Percentiles rank a stretch among this genome's conserved stretches.
Evolutionary conservation across 30 jellyfish, hydroid and myxozoan genomes (phyloP).

Genomic region (Catostylus mosaicus): DNA sequence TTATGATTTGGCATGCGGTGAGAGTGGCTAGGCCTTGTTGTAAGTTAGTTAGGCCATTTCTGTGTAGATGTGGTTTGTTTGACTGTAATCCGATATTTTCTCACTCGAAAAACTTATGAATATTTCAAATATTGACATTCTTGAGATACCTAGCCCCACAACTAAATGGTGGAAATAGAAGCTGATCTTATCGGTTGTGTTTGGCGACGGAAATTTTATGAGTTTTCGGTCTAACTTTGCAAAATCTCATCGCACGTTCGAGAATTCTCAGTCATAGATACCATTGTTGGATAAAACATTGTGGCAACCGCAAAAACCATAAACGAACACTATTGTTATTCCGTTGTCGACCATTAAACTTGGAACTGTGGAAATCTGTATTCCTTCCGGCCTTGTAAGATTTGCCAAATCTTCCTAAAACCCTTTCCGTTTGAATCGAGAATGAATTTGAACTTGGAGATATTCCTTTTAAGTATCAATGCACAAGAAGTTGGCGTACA

Average conservation of each 20-base stretch:
- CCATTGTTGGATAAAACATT: not conserved
- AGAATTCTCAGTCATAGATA: not conserved
- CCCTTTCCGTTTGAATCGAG: not conserved
- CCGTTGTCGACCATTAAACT: not conserved
- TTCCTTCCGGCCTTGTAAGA: not conserved
- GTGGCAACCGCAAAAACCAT: not conserved
- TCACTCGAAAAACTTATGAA: not conserved
- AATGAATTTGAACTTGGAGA: not conserved
- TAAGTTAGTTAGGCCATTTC: not conserved
- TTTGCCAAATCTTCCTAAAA: not conserved
- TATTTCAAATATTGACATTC: not conserved
- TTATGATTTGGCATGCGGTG: too few relatives aligned
- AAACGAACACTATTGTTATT: not conserved
- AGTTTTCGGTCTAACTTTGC: not conserved
- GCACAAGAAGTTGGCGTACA: too few relatives aligned
- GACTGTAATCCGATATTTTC: not conserved
- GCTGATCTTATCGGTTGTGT: not conserved
- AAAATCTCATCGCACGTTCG: conserved; percentile 1
- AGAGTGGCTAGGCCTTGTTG: too few relatives aligned
- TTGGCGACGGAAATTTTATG: not conserved
- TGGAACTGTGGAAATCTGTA: not conserved
- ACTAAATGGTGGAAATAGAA: not conserved
- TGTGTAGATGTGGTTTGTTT: not conserved
- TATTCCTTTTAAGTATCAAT: too few relatives aligned
- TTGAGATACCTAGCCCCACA: not conserved